Base-by-base conservation (phyloP, 2,888 invertebrate genomes). In the Drosophila bunnanda region DNA sequence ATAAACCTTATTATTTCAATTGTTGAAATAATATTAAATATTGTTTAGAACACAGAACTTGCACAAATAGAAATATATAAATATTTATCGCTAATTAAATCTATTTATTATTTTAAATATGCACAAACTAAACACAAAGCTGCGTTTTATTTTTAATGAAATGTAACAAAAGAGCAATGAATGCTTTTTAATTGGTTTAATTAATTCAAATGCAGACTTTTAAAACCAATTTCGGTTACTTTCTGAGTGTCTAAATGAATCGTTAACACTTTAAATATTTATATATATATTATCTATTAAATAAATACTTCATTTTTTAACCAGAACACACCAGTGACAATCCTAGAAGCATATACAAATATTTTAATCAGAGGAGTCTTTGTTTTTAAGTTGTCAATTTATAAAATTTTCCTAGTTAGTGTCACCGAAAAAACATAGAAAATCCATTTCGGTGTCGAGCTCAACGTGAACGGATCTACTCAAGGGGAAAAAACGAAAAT, bases 21-120 rank as follows among this genome's bases (percentile, higher is more conserved):
- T n/a, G n/a, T n/a, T n/a, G n/a, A n/a, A n/a, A n/a, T n/a, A n/a
- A n/a, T 15, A 30, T 46, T n/a, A 28, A 46, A 46, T 30, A 17
- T 46, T 12, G n/a, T 28, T 30, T 30, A 12, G 17, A 46, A 6
- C 0, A 3, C n/a, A 6, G 7, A 44, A 44, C 9, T 20, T 8
- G 22, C 22, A 43, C 13, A 43, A 25, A 44, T 25, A 25, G 2
- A 25, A 25, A 44, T n/a, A 10, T 6, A 2, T 20, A 20, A 3
- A 15, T 20, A 50, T 50, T 50, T 50, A 50, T 34, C 50, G 32
- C 15, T 34, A 50, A 50, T 50, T 50, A 50, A 34, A 50, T 50
- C 50, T 34, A 34, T 50, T 6, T 22, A 22, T 50, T 34, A 22
- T 50, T 32, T 32, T 15, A 50, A 50, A 32, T 50, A 34, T 50